phyloP scores from a whole-genome alignment of 1,140 invertebrate genomes.

The Cryptotermes secundus region DNA sequence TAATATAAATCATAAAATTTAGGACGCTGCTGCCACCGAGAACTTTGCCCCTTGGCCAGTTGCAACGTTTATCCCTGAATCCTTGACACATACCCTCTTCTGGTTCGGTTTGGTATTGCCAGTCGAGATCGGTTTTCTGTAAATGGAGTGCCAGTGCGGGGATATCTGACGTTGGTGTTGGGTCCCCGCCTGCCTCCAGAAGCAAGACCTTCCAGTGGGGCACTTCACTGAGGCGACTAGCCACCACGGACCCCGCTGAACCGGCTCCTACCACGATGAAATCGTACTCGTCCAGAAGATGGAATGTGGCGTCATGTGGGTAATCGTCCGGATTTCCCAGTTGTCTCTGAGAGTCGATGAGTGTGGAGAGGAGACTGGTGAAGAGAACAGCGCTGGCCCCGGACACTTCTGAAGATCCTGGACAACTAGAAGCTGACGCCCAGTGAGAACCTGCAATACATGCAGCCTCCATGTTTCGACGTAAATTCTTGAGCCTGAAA shows the following conservation, averaged over 20 bases:
- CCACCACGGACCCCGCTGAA: slow-evolving; percentile 55
- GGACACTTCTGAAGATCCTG: background rate
- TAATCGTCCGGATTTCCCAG: background rate
- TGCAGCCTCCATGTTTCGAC: too few species aligned
- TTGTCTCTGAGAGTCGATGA: background rate
- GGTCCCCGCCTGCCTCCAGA: slow-evolving; percentile 78
- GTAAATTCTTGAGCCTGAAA: too few species aligned
- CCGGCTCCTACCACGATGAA: slow-evolving; percentile 50
- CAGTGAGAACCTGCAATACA: background rate
- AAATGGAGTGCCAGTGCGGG: slow-evolving; percentile 40
- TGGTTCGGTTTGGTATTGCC: slow-evolving; percentile 55
- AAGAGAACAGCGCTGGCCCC: background rate
- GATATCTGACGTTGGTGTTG: slow-evolving; percentile 74
- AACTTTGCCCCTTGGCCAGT: slow-evolving; percentile 70
- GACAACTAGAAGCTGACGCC: background rate
- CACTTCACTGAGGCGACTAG: slow-evolving; percentile 48
- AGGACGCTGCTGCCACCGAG: slow-evolving; percentile 72
- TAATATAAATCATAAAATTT: slow-evolving; percentile 66
- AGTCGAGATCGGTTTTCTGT: slow-evolving; percentile 51
- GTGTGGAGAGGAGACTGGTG: background rate
- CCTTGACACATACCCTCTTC: slow-evolving; percentile 48
- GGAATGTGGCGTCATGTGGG: background rate
- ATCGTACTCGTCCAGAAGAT: slow-evolving; percentile 33
- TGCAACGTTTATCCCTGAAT: slow-evolving; percentile 45
- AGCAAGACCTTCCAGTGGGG: slow-evolving; percentile 72